Evolutionary conservation across 2,113 vertebrate species (phyloP).

Genomic region (Tamias sibiricus): DNA sequence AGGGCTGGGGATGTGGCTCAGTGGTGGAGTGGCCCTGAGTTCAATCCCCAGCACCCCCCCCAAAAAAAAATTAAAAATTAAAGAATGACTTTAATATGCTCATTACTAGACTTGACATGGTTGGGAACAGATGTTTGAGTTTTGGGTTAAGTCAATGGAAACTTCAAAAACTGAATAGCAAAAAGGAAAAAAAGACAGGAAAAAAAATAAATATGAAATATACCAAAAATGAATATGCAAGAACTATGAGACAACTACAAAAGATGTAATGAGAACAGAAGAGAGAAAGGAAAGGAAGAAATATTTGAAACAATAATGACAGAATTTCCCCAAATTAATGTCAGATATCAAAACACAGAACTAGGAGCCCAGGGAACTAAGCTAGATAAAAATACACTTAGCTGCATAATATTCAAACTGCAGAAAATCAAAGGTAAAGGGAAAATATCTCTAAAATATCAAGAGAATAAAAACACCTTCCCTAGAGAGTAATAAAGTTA

Average conservation of each 20-base stretch:
- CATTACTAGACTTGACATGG: not conserved
- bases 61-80: not conserved
- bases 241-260: not conserved
- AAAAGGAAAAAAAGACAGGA: not conserved
- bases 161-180: not conserved
- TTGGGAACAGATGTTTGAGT: not conserved
- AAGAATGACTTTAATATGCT: not conserved
- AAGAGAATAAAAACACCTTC: not conserved
- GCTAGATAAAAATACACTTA: not conserved
- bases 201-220: not conserved
- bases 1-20: too few relatives aligned
- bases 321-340: not conserved
- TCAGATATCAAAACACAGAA: not conserved
- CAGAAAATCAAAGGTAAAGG: not conserved
- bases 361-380: not conserved
- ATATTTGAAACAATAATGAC: not conserved
- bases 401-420: not conserved
- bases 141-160: not conserved
- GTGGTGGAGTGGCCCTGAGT: too few relatives aligned
- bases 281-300: not conserved
- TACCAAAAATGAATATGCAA: not conserved
- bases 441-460: not conserved
- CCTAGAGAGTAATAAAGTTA: not conserved
- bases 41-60: too few relatives aligned
- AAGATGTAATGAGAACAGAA: not conserved